Evolutionary conservation across 2,888 invertebrate genomes (phyloP), one percentile per base, ranked within the genome.

Genomic region (Macroteleia sp.): DNA sequence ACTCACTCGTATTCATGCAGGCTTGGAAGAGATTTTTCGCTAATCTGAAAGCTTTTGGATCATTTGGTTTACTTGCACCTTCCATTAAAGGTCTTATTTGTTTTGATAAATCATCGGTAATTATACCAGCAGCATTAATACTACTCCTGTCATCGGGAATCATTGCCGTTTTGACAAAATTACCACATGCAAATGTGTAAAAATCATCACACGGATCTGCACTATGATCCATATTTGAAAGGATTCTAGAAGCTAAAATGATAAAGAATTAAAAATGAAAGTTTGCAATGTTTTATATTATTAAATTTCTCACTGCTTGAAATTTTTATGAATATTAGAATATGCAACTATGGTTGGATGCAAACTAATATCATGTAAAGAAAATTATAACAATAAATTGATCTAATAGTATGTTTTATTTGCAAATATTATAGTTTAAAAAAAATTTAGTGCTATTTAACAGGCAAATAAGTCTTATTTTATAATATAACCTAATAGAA

Each of bases 211-310:
- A 83, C 0, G 80, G 71, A 5, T 62, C 56, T 10, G 95, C 94
- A 1, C 92, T 90, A 0, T 92, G 91, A 82, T 96, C 95, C 94
- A 96, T 95, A 87, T 95, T 95, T 75, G 93, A 92, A 34, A 96
- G 91, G 10, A 96, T 92, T 79, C 93, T 93, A 0, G 96, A 95
- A 0, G 96, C 96, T 94, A n/a, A n/a, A n/a, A n/a, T n/a, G n/a
- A n/a, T n/a, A n/a, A n/a, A n/a, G n/a, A n/a, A n/a, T n/a, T n/a
- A n/a, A n/a, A n/a, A n/a, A n/a, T n/a, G n/a, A n/a, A n/a, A n/a
- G n/a, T n/a, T n/a, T n/a, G n/a, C n/a, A n/a, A n/a, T n/a, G n/a
- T n/a, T n/a, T n/a, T n/a, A n/a, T n/a, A n/a, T n/a, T n/a, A n/a
- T n/a, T n/a, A n/a, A n/a, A n/a, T n/a, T n/a, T n/a, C n/a, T n/a